A percentile compares a stretch with the other conserved stretches of the same genome.
phyloP scores from a whole-genome alignment of 2,113 vertebrate genomes.

The Procavia capensis region DNA sequence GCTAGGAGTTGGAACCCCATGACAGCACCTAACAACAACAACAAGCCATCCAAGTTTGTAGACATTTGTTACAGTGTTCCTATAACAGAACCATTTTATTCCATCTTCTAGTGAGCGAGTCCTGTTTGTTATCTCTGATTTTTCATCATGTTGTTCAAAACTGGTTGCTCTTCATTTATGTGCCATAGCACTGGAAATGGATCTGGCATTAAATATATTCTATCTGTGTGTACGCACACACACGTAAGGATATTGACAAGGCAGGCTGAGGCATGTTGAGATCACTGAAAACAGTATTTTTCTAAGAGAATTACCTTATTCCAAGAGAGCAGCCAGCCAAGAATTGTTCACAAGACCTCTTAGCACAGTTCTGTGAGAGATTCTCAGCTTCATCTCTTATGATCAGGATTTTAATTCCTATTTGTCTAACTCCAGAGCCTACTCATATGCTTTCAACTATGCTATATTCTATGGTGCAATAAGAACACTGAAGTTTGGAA shows the following conservation, averaged over 20 bases:
- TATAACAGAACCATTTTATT: not conserved
- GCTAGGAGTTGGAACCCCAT: too few relatives aligned
- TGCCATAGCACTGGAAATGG: not conserved
- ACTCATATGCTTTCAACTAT: not conserved
- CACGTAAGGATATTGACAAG: not conserved
- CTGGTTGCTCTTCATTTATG: not conserved
- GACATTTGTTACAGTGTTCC: not conserved
- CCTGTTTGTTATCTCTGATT: not conserved
- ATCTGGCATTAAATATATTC: not conserved
- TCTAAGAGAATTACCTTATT: not conserved
- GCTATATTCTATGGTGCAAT: not conserved
- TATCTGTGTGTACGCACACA: not conserved
- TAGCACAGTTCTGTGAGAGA: not conserved
- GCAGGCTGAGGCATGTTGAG: not conserved
- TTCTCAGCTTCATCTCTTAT: not conserved
- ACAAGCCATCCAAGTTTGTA: not conserved
- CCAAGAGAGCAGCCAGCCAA: not conserved
- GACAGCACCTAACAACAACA: too few relatives aligned
- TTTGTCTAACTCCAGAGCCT: not conserved
- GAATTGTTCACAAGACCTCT: not conserved
- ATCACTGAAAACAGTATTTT: not conserved
- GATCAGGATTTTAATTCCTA: not conserved
- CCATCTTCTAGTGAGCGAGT: not conserved
- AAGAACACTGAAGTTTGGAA: not conserved
- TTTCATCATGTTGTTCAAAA: not conserved